phyloP scores from a whole-genome alignment of 2,888 invertebrate species.

The Atherix ibis region DNA sequence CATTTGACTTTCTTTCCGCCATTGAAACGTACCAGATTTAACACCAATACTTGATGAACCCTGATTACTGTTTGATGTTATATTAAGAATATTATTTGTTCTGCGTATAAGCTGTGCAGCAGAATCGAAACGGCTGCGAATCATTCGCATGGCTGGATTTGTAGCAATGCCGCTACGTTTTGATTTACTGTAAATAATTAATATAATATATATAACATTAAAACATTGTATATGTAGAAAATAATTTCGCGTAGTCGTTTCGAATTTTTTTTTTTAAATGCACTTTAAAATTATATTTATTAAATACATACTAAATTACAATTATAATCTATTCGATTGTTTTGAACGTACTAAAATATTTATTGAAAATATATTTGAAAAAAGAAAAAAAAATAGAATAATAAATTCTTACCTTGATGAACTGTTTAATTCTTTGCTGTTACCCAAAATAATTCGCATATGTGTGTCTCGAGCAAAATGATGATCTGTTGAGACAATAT shows the following conservation, averaged over 20 bases:
- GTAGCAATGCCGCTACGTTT: slow-evolving; percentile 76
- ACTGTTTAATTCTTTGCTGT: slow-evolving; percentile 31
- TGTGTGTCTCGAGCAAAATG: slow-evolving; percentile 83
- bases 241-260: too few species aligned
- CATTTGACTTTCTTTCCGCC: slow-evolving; percentile 35
- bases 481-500: slow-evolving; percentile 39
- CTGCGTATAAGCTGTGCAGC: slow-evolving; percentile 32
- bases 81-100: slow-evolving; percentile 30
- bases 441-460: slow-evolving; percentile 74
- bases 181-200: slow-evolving; percentile 32
- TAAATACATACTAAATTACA: too few species aligned
- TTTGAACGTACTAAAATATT: too few species aligned
- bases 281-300: too few species aligned
- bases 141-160: slow-evolving; percentile 70
- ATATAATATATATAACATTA: too few species aligned
- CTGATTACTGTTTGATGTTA: slow-evolving; percentile 27
- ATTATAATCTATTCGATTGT: too few species aligned
- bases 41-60: slow-evolving; percentile 34
- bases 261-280: too few species aligned
- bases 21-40: slow-evolving; percentile 34
- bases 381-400: too few species aligned
- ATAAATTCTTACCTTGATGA: slow-evolving; percentile 28
- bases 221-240: too few species aligned
- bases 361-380: too few species aligned
- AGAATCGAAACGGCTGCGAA: slow-evolving; percentile 36